phyloP scores from a whole-genome alignment of 2,113 vertebrate species.

The Caretta caretta region DNA sequence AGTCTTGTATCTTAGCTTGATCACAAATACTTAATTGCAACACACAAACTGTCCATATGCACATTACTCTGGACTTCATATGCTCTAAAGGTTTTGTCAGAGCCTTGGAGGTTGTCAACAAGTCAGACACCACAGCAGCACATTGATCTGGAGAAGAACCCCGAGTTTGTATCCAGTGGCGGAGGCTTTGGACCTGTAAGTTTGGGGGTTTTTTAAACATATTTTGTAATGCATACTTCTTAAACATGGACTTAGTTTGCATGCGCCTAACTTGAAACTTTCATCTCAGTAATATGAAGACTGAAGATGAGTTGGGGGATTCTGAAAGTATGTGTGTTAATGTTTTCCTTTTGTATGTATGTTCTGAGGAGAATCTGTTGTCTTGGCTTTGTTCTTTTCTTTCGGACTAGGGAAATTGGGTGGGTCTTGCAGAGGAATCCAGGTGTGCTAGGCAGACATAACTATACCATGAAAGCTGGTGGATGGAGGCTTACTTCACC shows the following conservation, averaged over 20 bases:
- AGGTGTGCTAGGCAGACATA: neutral
- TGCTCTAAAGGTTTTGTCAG: conserved; percentile 88
- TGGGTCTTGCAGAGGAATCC: neutral
- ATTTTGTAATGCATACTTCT: neutral
- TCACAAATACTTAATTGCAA: neutral
- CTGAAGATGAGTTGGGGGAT: neutral
- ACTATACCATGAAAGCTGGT: neutral
- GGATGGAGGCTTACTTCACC: neutral
- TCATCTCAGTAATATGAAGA: neutral
- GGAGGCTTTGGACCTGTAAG: conserved; percentile 97
- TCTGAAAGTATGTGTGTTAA: neutral
- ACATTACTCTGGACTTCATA: neutral
- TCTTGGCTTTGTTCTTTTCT: neutral
- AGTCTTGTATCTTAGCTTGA: neutral
- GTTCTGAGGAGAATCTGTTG: neutral
- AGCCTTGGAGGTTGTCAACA: conserved; percentile 96
- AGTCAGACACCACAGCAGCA: conserved; percentile 97
- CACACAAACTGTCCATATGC: neutral
- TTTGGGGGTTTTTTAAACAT: conserved; percentile 4
- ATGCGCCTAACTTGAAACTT: neutral
- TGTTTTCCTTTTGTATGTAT: neutral
- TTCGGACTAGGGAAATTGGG: neutral
- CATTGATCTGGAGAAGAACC: conserved; percentile 86
- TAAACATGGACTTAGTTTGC: neutral
- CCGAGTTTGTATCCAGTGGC: conserved; percentile 88